Base-by-base conservation (phyloP, 2,797 vertebrate genomes). In the Pseudochirops cupreus region DNA sequence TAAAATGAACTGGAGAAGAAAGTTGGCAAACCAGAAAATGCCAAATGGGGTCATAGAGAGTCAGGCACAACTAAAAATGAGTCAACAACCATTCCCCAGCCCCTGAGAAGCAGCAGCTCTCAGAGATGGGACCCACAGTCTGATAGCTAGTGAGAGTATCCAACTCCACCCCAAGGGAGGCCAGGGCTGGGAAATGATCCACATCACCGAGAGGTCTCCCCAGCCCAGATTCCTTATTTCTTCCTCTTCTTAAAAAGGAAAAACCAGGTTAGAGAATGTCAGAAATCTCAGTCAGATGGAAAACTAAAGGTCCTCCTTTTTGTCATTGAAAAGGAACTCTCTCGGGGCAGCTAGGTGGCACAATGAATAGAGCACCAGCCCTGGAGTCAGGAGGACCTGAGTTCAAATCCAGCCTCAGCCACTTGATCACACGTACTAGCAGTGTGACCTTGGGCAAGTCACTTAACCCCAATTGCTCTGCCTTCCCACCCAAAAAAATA, bases 101-200 rank as follows among this genome's bases (percentile, higher is more conserved):
- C 18, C n/a, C n/a, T n/a, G 33, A 16, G 33, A 82, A 82, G 16
- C 10, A 82, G 39, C 74, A 26, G 39, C n/a, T 82, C n/a, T 82
- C 3, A 2, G 4, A 33, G 59, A n/a, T 67, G 33, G 3, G 31
- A 11, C 12, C 62, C 67, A 46, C n/a, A 3, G 1, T 1, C 31
- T 67, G n/a, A 39, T 18, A 24, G 21, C 1, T 46, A 46, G 46
- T 46, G 3, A 7, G 14, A 67, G 62, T 67, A 14, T 18, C 39
- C 74, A 46, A 0, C n/a, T 46, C 9, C 21, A 10, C 18, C 18
- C 10, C 39, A 0, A 11, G 2, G 0, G n/a, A 82, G n/a, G 10
- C 39, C 39, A 5, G 31, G 56, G 24, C 56, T 57, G 9, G 29
- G 28, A 59, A 7, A n/a, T 39, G 67, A 18, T 21, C 6, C n/a